Evolutionary conservation across 2,113 vertebrate species (phyloP).

Genomic region (Orcinus orca): DNA sequence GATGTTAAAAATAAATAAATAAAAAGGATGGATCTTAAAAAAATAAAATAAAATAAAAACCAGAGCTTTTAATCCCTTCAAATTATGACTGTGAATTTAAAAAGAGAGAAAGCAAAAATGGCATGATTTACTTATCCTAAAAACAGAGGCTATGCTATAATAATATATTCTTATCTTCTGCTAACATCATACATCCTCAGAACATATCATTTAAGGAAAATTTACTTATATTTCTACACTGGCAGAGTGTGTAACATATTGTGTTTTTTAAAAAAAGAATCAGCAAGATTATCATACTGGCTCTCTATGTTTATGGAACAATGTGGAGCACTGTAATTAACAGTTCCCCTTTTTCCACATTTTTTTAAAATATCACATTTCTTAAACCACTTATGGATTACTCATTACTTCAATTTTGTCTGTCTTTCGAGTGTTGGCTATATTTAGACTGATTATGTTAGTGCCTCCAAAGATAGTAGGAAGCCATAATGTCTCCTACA

Average conservation of each 20-base stretch:
- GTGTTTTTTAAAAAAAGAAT: background rate
- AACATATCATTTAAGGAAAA: background rate
- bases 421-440: background rate
- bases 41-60: background rate
- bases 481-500: slow-evolving; percentile 7
- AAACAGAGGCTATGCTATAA: background rate
- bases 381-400: slow-evolving; percentile 1
- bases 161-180: background rate
- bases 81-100: background rate
- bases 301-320: background rate
- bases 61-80: background rate
- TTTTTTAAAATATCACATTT: background rate
- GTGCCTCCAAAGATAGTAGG: background rate
- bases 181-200: background rate
- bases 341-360: background rate
- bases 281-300: background rate
- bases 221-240: background rate
- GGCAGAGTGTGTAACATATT: background rate
- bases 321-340: slow-evolving; percentile 21
- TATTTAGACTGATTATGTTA: slow-evolving; percentile 28
- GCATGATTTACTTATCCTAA: background rate
- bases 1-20: too few relatives aligned
- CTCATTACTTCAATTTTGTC: background rate
- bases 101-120: background rate
- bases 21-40: too few relatives aligned